Base-by-base conservation (phyloP, 2,113 vertebrate genomes). In the Muscicapa adusta region DNA sequence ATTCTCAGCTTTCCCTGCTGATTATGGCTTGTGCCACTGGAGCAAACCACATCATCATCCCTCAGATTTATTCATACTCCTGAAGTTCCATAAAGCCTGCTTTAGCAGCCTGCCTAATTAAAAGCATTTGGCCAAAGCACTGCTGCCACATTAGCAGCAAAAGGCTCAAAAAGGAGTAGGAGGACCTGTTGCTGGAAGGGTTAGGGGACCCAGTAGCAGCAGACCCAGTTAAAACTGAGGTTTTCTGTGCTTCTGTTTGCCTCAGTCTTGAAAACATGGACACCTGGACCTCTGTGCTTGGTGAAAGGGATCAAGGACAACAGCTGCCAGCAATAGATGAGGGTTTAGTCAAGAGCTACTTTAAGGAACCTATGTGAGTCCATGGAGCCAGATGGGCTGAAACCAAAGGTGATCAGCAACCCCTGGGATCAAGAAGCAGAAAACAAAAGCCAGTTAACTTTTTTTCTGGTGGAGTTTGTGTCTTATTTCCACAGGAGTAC, bases 1-100 rank as follows among this genome's bases (percentile, higher is more conserved):
- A 14, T 70, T 93, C 94, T 93, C 90, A 72, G 83, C 88, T 85
- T 85, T 89, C 91, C 61, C 24, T 91, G 87, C 48, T 53, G 50
- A 50, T 91, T 68, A 29, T 75, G 91, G 74, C 45, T 82, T 85
- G 58, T 71, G 84, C 87, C 58, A 10, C 72, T 58, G 63, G 31
- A 62, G 65, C 3, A 12, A 95, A 54, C 67, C 83, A 43, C 90
- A 70, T 42, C 0, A 1, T 53, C 20, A 1, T 53, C 58, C 7
- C 0, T 60, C 0, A 0, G n/a, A 26, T 65, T 84, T 77, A 63
- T 33, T 78, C 4, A 0, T 58, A 10, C 24, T 92, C 66, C 63
- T 65, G 26, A 18, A 11, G 50, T 36, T 81, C 56, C 54, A 22
- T 7, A 12, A 72, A 85, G 36, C 53, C 53, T 72, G 1, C 48